These are phyloP conservation scores for Salvelinus alpinus DNA, from an alignment of 2,113 vertebrate genomes.

Conservation along the genomic window DNA sequence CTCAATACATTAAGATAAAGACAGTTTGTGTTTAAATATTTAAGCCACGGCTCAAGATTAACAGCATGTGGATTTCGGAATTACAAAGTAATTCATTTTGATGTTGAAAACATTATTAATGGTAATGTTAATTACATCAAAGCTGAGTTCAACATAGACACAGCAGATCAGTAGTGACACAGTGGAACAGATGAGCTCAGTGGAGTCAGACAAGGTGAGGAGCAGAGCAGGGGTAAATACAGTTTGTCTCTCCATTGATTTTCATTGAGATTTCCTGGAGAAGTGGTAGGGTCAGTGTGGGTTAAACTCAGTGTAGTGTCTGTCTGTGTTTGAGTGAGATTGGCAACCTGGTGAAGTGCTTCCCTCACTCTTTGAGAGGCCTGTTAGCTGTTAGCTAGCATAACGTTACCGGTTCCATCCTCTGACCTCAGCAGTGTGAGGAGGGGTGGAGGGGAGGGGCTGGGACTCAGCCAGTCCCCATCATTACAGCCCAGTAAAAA, in stretches of 20 bases:
- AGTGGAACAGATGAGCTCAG: conserved; percentile 68
- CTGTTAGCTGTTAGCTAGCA: not conserved
- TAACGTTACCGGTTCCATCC: not conserved
- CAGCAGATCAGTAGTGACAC: conserved; percentile 62
- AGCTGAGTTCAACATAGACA: conserved; percentile 65
- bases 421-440: not conserved
- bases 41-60: conserved; percentile 53
- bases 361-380: conserved; percentile 3
- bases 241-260: conserved; percentile 56
- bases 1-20: conserved; percentile 68
- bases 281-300: conserved; percentile 34
- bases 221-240: conserved; percentile 46
- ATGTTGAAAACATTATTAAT: conserved; percentile 74
- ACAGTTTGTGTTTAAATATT: conserved; percentile 69
- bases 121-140: conserved; percentile 75
- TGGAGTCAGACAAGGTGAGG: conserved; percentile 68
- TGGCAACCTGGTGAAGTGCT: not conserved
- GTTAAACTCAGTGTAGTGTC: conserved; percentile 27
- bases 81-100: conserved; percentile 68
- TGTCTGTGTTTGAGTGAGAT: not conserved
- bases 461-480: conserved; percentile 7
- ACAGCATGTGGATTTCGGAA: not conserved
- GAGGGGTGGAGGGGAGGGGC: not conserved
- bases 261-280: conserved; percentile 46
- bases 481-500: conserved; percentile 29